Conservation (phyloP, 2,888 invertebrate genomes). For the Erpobdella octoculata region DNA sequence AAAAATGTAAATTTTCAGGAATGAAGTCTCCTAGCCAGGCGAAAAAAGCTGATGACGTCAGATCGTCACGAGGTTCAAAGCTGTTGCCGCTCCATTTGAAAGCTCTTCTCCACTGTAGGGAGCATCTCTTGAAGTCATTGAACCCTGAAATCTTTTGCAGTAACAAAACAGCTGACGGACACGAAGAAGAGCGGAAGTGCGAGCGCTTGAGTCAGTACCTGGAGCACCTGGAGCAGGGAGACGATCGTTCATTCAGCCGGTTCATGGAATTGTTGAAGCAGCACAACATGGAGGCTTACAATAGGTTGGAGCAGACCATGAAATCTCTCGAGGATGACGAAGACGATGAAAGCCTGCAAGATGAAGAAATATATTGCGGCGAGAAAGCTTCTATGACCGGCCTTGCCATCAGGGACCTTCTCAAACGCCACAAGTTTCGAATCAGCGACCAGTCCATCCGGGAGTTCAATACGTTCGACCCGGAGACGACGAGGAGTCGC, state of each 20-base stretch:
- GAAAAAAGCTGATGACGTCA: too few relatives aligned
- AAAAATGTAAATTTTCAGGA: too few relatives aligned
- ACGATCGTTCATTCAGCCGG: slow-evolving; percentile 32
- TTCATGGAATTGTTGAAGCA: slow-evolving; percentile 37
- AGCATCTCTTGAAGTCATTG: slow-evolving; percentile 8
- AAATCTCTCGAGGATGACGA: slow-evolving; percentile 30
- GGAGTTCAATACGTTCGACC: slow-evolving; percentile 28
- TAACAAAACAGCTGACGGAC: neutral
- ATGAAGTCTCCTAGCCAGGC: too few relatives aligned
- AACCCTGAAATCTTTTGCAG: slow-evolving; percentile 27
- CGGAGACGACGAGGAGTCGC: slow-evolving; percentile 14
- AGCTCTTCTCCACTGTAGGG: neutral
- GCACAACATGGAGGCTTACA: slow-evolving; percentile 34
- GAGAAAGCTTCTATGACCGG: slow-evolving; percentile 34
- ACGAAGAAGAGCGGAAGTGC: slow-evolving; percentile 20
- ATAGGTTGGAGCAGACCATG: slow-evolving; percentile 36
- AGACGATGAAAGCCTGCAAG: slow-evolving; percentile 26
- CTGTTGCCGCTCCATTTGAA: neutral
- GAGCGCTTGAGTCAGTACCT: slow-evolving; percentile 34
- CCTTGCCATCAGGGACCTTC: slow-evolving; percentile 32
- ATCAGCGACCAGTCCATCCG: neutral
- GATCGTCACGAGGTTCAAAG: too few relatives aligned
- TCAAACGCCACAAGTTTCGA: slow-evolving; percentile 6
- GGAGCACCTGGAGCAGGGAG: slow-evolving; percentile 35
- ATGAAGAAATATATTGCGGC: neutral